These are phyloP conservation scores for Hemistola chrysoprasaria DNA, from an alignment of 2,888 invertebrate genomes.

Conservation along the genomic window DNA sequence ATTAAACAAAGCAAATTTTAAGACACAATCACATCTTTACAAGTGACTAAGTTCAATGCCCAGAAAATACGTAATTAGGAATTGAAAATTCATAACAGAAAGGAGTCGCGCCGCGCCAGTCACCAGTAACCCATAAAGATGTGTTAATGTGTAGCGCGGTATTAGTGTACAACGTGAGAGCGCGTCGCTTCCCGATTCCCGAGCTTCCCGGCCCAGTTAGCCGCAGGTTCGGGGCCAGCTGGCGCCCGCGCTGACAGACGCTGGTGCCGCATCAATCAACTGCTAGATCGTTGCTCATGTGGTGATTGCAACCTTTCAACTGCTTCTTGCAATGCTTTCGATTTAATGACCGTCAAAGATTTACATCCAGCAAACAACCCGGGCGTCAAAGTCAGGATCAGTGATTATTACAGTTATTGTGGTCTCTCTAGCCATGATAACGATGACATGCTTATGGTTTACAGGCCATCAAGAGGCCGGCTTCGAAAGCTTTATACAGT, in stretches of 20 bases:
- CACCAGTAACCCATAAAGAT: slow-evolving; percentile 12
- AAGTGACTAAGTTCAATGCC: too few species aligned
- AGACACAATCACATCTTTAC: too few species aligned
- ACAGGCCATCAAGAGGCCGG: slow-evolving; percentile 8
- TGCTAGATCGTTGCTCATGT: slow-evolving; percentile 36
- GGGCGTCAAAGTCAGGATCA: too few species aligned
- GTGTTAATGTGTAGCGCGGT: slow-evolving; percentile 17
- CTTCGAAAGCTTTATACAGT: slow-evolving; percentile 9
- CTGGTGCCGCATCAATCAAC: slow-evolving; percentile 38
- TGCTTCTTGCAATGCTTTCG: slow-evolving; percentile 10
- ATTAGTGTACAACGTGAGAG: slow-evolving; percentile 30
- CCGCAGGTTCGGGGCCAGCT: slow-evolving; percentile 31
- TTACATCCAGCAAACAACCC: too few species aligned
- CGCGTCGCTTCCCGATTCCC: slow-evolving; percentile 41
- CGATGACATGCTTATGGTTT: too few species aligned
- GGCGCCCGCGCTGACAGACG: slow-evolving; percentile 46
- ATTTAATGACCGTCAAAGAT: slow-evolving; percentile 4
- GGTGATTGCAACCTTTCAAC: slow-evolving; percentile 19
- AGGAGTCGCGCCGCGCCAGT: neutral
- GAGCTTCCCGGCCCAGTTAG: slow-evolving; percentile 38
- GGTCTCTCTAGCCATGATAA: too few species aligned
- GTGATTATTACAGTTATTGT: too few species aligned
- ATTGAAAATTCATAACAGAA: neutral
- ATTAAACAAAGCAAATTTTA: too few species aligned
- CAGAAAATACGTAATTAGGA: too few species aligned